phyloP scores from a whole-genome alignment of 2,888 invertebrate genomes.

The Choristoneura rosaceana region DNA sequence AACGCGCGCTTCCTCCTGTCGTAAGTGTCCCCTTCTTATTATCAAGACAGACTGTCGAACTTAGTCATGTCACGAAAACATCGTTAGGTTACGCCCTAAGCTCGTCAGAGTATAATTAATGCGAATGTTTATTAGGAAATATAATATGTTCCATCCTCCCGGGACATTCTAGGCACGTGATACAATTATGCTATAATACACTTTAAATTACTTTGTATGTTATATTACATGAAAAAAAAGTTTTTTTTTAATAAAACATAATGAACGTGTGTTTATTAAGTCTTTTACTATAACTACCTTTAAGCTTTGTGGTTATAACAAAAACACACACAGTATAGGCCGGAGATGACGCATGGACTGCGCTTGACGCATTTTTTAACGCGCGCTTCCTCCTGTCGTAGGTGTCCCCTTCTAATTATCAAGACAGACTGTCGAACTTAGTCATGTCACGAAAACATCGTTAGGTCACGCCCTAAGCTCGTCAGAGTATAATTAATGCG shows the following conservation, averaged over 20 bases:
- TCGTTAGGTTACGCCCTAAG: slow-evolving; percentile 45
- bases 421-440: slow-evolving; percentile 13
- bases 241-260: no score
- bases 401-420: background rate
- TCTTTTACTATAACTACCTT: no score
- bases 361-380: no score
- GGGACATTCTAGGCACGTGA: slow-evolving; percentile 63
- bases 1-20: no score
- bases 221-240: no score
- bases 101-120: slow-evolving; percentile 49
- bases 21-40: background rate
- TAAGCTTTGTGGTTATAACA: no score
- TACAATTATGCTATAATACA: slow-evolving; percentile 71
- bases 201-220: slow-evolving; percentile 53
- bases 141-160: slow-evolving; percentile 56
- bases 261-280: no score
- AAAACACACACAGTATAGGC: no score
- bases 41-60: slow-evolving; percentile 11
- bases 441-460: slow-evolving; percentile 43
- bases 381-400: no score
- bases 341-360: no score
- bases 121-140: slow-evolving; percentile 64
- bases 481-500: slow-evolving; percentile 49
- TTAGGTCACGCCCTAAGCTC: slow-evolving; percentile 42
- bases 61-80: slow-evolving; percentile 35